phyloP scores from a whole-genome alignment of 2,888 invertebrate species.

The Hypomecis atomaria region DNA sequence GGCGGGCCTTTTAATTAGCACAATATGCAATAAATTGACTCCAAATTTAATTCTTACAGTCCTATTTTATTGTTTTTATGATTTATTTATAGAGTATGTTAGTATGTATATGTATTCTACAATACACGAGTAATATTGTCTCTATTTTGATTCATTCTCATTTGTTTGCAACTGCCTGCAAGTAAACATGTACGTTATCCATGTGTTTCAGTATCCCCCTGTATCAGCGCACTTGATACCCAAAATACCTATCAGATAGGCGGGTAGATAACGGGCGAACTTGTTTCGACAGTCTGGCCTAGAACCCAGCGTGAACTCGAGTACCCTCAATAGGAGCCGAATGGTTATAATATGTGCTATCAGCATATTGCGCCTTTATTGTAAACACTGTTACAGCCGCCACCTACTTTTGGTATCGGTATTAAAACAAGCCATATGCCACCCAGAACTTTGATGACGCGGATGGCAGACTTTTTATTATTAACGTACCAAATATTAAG shows the following conservation, averaged over 20 bases:
- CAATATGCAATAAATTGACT: too few species aligned
- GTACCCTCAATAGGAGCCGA: conserved; percentile 73
- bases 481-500: too few species aligned
- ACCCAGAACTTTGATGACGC: conserved; percentile 4
- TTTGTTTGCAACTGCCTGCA: too few species aligned
- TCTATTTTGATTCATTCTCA: too few species aligned
- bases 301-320: conserved; percentile 77
- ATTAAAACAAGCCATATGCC: conserved; percentile 17
- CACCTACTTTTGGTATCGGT: conserved; percentile 29
- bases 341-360: conserved; percentile 55
- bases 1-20: too few species aligned
- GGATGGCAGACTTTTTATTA: background rate
- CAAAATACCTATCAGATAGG: conserved; percentile 58
- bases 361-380: conserved; percentile 40
- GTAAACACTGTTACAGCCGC: conserved; percentile 25
- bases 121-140: too few species aligned
- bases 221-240: conserved; percentile 60
- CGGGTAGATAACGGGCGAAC: conserved; percentile 56
- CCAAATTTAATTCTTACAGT: too few species aligned
- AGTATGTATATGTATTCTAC: too few species aligned
- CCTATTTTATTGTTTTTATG: too few species aligned
- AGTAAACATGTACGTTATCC: too few species aligned
- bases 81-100: too few species aligned
- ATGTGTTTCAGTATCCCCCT: conserved; percentile 9
- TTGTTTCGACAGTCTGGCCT: conserved; percentile 78